These are phyloP conservation scores for Onchidella celtica DNA, from an alignment of 2,888 invertebrate species.

Conservation along the genomic window DNA sequence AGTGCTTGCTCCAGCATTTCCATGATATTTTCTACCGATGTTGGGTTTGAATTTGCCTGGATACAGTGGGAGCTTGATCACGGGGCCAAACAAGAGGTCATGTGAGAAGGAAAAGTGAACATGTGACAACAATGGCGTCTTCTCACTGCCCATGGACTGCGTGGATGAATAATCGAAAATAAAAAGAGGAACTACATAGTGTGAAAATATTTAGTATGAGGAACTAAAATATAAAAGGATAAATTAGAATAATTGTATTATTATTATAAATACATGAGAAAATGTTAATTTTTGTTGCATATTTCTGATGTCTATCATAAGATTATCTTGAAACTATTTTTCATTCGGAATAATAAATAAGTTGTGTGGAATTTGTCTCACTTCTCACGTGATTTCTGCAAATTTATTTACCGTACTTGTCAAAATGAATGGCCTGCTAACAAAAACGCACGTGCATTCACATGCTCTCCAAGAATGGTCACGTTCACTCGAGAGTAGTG, in stretches of 20 bases:
- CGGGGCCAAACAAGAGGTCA: conserved; percentile 82
- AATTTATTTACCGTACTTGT: conserved; percentile 19
- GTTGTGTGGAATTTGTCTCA: neutral
- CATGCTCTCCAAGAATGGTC: neutral
- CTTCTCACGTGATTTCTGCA: conserved; percentile 28
- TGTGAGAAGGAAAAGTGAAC: conserved; percentile 80
- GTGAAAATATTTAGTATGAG: neutral
- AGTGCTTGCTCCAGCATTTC: conserved; percentile 80
- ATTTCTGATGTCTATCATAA: too few relatives aligned
- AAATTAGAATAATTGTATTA: too few relatives aligned
- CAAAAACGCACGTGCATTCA: neutral
- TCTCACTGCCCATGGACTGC: conserved; percentile 43
- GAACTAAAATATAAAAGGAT: neutral
- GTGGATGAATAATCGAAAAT: conserved; percentile 42
- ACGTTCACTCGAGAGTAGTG: too few relatives aligned
- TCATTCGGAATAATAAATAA: too few relatives aligned
- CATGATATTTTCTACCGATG: conserved; percentile 73
- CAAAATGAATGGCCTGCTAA: neutral
- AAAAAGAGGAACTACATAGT: neutral
- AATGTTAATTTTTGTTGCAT: too few relatives aligned
- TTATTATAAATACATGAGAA: too few relatives aligned
- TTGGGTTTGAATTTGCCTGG: conserved; percentile 80
- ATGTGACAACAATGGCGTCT: conserved; percentile 79
- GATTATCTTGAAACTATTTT: too few relatives aligned
- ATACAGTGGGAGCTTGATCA: conserved; percentile 80